Evolutionary conservation across 2,113 vertebrate species (phyloP).

Genomic region (Lasiurus cinereus): DNA sequence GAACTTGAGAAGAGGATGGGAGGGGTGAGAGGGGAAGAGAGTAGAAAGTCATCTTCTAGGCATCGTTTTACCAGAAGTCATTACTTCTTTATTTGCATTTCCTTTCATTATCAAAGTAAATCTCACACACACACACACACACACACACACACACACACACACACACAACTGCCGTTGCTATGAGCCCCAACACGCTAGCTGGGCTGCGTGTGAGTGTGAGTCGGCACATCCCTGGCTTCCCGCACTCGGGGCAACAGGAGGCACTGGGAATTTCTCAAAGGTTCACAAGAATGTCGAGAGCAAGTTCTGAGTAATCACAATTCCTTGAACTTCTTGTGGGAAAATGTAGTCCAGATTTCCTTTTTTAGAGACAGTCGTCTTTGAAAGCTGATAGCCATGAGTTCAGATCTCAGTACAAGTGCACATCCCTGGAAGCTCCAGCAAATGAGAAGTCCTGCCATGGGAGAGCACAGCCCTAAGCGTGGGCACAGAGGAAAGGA

Average conservation of each 20-base stretch:
- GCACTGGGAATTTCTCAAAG: slow-evolving; percentile 78
- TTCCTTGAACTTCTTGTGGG: slow-evolving; percentile 76
- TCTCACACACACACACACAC: background rate
- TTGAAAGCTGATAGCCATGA: slow-evolving; percentile 15
- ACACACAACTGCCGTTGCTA: slow-evolving; percentile 6
- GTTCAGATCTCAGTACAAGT: background rate
- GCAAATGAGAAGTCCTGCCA: background rate
- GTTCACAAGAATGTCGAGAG: slow-evolving; percentile 56
- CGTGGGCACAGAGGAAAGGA: background rate
- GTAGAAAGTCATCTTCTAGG: slow-evolving; percentile 58
- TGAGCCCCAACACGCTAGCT: background rate
- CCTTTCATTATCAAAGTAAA: slow-evolving; percentile 70
- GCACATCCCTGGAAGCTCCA: background rate
- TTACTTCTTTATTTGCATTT: slow-evolving; percentile 79
- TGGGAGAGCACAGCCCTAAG: accelerated
- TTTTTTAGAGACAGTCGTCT: slow-evolving; percentile 66
- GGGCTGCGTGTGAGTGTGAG: slow-evolving; percentile 46
- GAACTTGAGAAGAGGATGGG: background rate
- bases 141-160: background rate
- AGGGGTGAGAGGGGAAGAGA: background rate
- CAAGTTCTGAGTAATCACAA: slow-evolving; percentile 78
- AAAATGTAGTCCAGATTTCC: slow-evolving; percentile 72
- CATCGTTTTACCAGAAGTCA: slow-evolving; percentile 76
- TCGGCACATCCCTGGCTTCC: slow-evolving; percentile 58
- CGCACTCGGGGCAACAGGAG: background rate